Conservation (phyloP, 2,113 vertebrate genomes). For the Zosterops lateralis region DNA sequence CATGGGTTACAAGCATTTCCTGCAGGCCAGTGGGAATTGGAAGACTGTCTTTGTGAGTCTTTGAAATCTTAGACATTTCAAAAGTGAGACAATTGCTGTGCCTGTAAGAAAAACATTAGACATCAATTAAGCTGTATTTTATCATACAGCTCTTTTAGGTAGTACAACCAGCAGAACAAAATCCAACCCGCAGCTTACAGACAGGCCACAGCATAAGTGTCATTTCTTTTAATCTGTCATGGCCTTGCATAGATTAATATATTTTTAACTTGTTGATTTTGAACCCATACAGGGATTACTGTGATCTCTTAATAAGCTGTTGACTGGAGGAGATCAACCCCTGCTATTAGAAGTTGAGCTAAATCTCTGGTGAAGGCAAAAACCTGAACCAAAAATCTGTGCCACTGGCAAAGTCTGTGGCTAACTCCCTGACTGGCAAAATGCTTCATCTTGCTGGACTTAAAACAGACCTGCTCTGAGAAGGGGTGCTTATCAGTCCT, state of each 20-base stretch:
- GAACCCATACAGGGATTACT: background rate
- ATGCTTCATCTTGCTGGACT: background rate
- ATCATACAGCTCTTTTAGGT: background rate
- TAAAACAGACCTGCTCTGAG: background rate
- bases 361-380: background rate
- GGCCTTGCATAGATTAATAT: background rate
- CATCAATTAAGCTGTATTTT: background rate
- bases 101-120: background rate
- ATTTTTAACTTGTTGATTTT: constrained; percentile 3
- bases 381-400: background rate
- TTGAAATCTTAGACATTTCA: constrained; percentile 7
- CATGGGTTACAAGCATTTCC: constrained; percentile 31
- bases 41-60: constrained; percentile 15
- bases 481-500: background rate
- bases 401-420: background rate
- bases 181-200: background rate
- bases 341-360: background rate
- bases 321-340: background rate
- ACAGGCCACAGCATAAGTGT: background rate
- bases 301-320: constrained; percentile 8
- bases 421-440: background rate
- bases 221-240: background rate
- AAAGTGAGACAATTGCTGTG: constrained; percentile 2
- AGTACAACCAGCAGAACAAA: background rate
- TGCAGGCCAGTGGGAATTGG: constrained; percentile 36